These are phyloP conservation scores for Aleadryas rufinucha DNA, from an alignment of 2,113 vertebrate species.

Conservation along the genomic window DNA sequence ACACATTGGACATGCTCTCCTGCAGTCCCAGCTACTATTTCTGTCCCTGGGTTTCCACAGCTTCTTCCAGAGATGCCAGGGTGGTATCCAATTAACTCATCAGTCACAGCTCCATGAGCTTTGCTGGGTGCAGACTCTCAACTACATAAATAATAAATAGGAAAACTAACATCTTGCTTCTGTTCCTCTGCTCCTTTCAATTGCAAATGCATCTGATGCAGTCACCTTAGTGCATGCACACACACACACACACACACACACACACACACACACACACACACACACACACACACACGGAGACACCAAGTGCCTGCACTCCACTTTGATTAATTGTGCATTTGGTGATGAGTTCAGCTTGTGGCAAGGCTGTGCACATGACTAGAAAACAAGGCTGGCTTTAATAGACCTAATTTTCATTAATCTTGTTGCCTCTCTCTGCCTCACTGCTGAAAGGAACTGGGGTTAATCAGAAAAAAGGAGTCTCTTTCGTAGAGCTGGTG, in stretches of 20 bases:
- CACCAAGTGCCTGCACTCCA: not conserved
- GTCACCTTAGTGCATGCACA: not conserved
- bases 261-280: too few relatives aligned
- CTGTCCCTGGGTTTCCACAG: not conserved
- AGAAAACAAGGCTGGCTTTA: not conserved
- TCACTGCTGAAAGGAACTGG: not conserved
- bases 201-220: not conserved
- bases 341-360: not conserved
- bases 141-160: conserved; percentile 39
- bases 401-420: conserved; percentile 12
- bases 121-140: not conserved
- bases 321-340: not conserved
- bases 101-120: not conserved
- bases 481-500: not conserved
- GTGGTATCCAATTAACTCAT: conserved; percentile 17
- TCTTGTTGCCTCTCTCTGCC: not conserved
- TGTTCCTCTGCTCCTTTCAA: conserved; percentile 1
- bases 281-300: fast-evolving
- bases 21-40: not conserved
- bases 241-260: not conserved
- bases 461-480: not conserved
- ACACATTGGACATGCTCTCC: not conserved
- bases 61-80: not conserved
- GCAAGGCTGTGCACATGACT: not conserved
- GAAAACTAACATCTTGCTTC: not conserved